Base-by-base conservation (phyloP, 2,888 invertebrate species). In the Harpalus rufipes region DNA sequence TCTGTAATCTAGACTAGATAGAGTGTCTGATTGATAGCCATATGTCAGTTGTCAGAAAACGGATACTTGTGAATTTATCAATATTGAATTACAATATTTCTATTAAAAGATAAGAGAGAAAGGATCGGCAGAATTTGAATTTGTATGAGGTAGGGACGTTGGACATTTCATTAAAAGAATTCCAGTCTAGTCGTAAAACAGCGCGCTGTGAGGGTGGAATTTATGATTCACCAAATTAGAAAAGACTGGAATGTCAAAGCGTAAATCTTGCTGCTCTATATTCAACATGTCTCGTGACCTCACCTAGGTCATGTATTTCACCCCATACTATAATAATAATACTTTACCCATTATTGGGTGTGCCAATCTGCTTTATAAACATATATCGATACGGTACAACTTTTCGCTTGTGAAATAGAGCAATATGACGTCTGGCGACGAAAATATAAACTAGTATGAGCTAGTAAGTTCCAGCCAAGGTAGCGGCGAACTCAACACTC, bases 151-250 rank as follows among this genome's bases (percentile, higher is more conserved):
- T 0, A 32, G 5, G 32, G 32, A 32, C n/a, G 68, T 10, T 8
- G 14, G 16, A 44, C 44, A 44, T 74, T 74, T 74, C 44, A 74
- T 74, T 74, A 74, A 74, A 74, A 74, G 72, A 74, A 74, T 74
- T 74, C 72, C 72, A 68, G 14, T 5, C 44, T 8, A 12, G 14
- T 18, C 44, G 72, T 74, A 74, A 74, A 74, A 51, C 44, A 68
- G 63, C 8, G 32, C 44, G 44, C 44, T 51, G 44, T 51, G 44
- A 5, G 72, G 18, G 18, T 74, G 72, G 72, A 74, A 74, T 74
- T 74, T 74, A 74, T 74, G 72, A 44, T 74, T 44, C 72, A 74
- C 16, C 16, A 44, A 74, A 74, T 44, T 74, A 44, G 72, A 74
- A 74, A 68, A 68, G 68, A 68, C 14, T 44, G 44, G 72, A 74